These are phyloP conservation scores for Venustaconcha ellipsiformis DNA, from an alignment of 1,140 invertebrate species.

Conservation along the genomic window DNA sequence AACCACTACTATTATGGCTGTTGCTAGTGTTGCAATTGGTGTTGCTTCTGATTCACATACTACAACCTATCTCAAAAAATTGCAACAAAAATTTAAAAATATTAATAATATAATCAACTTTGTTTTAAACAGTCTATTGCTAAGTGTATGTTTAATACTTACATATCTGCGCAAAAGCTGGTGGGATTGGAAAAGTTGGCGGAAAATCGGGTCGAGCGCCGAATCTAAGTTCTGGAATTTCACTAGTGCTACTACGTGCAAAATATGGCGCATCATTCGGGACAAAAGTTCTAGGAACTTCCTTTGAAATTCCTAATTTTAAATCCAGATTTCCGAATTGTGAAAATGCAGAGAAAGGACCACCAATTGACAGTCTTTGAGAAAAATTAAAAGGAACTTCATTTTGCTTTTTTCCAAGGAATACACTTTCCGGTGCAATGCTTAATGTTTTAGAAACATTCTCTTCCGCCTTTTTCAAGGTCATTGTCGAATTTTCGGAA, in stretches of 20 bases:
- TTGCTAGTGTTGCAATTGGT: not conserved
- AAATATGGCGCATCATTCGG: conserved; percentile 1
- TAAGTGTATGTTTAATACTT: conserved; percentile 8
- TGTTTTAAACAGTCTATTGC: not conserved
- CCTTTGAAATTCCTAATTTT: not conserved
- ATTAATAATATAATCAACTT: not conserved
- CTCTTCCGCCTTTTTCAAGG: not conserved
- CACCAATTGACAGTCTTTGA: conserved; percentile 3
- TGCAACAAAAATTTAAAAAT: not conserved
- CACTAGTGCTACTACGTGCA: not conserved
- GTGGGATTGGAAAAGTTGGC: conserved; percentile 24
- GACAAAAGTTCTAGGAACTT: not conserved
- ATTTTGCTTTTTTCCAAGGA: not conserved
- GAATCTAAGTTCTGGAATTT: not conserved
- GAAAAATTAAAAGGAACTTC: not conserved
- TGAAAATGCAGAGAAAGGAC: conserved; percentile 32
- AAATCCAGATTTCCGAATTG: conserved; percentile 4
- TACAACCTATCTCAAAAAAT: not conserved
- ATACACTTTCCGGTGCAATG: not conserved
- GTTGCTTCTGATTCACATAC: not conserved
- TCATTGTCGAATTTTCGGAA: not conserved
- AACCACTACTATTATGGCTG: not conserved
- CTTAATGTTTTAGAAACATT: not conserved
- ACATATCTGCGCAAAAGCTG: conserved; percentile 38
- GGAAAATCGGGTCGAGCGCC: not conserved